Evolutionary conservation across 1,140 invertebrate species (phyloP).

Genomic region (Adoxophyes honmai): DNA sequence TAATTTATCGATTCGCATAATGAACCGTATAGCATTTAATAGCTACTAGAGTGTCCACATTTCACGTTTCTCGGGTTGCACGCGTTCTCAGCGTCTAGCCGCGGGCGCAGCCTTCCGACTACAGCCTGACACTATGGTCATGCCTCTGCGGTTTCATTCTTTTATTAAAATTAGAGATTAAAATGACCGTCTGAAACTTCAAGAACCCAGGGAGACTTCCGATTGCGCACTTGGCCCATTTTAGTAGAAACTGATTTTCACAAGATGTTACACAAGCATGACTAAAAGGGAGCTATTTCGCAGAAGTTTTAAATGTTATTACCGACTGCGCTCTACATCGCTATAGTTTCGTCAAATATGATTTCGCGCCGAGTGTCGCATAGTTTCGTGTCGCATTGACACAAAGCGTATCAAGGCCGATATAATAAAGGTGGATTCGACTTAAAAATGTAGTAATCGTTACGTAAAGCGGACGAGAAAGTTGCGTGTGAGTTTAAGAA

Average conservation of each 20-base stretch:
- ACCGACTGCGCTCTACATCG: constrained; percentile 28
- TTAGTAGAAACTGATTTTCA: constrained; percentile 35
- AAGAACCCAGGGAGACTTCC: constrained; percentile 27
- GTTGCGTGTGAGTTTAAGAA: constrained; percentile 45
- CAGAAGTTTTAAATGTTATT: constrained; percentile 28
- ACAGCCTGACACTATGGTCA: too few relatives aligned
- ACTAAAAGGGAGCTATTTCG: constrained; percentile 43
- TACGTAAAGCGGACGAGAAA: constrained; percentile 47
- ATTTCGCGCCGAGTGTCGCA: constrained; percentile 39
- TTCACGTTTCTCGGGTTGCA: too few relatives aligned
- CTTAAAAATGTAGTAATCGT: constrained; percentile 44
- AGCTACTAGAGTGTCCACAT: too few relatives aligned
- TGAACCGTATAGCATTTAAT: too few relatives aligned
- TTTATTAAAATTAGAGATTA: background rate
- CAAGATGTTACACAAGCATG: constrained; percentile 38
- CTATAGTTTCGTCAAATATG: constrained; percentile 43
- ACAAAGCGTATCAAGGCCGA: constrained; percentile 48
- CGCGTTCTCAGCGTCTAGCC: too few relatives aligned
- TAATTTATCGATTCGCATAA: too few relatives aligned
- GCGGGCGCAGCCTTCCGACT: too few relatives aligned
- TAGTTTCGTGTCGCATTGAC: constrained; percentile 36
- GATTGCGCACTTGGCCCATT: constrained; percentile 23
- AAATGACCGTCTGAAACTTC: constrained; percentile 4
- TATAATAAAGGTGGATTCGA: constrained; percentile 43
- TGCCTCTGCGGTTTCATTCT: too few relatives aligned